Percentiles rank a stretch among this genome's conserved stretches.
Conservation (phyloP, 2,113 vertebrate genomes). For the Acrocephalus arundinaceus region DNA sequence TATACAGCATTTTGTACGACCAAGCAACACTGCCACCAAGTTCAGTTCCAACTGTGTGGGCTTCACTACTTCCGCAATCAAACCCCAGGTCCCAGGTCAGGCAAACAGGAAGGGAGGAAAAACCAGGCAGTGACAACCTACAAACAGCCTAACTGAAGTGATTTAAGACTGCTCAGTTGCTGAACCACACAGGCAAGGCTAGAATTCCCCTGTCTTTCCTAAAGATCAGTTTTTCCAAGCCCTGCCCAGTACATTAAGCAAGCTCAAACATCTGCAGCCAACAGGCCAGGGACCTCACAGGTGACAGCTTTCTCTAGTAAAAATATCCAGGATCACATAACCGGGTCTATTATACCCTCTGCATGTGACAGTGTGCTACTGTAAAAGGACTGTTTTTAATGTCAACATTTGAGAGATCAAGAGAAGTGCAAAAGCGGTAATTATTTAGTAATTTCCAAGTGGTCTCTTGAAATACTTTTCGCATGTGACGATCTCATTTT, state of each 20-base stretch:
- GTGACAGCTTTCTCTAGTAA: background rate
- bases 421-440: background rate
- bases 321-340: background rate
- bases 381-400: background rate
- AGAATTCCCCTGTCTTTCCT: slow-evolving; percentile 5
- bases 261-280: background rate
- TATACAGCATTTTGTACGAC: background rate
- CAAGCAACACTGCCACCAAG: background rate
- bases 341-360: background rate
- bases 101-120: background rate
- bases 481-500: background rate
- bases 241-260: background rate
- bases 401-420: background rate
- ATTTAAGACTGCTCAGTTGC: background rate
- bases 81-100: background rate
- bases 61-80: background rate
- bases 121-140: background rate
- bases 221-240: background rate
- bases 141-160: background rate
- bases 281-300: background rate
- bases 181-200: background rate
- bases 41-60: background rate
- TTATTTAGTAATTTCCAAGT: background rate
- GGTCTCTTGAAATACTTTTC: background rate
- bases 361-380: background rate